Base-by-base conservation (phyloP, 2,113 vertebrate genomes). In the Nannospalax galili region DNA sequence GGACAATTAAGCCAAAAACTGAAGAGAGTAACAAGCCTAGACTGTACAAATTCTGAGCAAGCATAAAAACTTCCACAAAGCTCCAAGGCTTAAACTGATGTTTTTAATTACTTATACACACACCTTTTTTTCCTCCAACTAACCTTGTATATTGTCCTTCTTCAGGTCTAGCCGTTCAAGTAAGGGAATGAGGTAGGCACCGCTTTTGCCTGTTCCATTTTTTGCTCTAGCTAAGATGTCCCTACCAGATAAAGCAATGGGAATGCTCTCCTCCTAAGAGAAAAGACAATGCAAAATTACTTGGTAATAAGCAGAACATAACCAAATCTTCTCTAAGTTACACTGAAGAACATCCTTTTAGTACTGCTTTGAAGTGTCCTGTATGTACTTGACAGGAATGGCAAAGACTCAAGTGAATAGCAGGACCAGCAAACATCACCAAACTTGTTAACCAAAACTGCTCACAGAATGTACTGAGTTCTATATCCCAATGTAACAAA, bases 161-260 rank as follows among this genome's bases (percentile, higher is more conserved):
- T 99, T 99, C 98, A 99, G 99, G 99, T 99, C 99, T 98, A 99
- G 99, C 96, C 99, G 99, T 99, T 99, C 99, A 99, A 99, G 99
- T 99, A 99, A 99, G 98, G 99, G 99, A 99, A 99, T 99, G 99
- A 99, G 99, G 99, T 99, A 99, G 99, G 99, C 99, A 98, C 99
- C 99, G 92, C 99, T 99, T 99, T 99, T 99, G 98, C 99, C 99
- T 95, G 99, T 99, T 98, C 99, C 99, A 15, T 99, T 99, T 98
- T 99, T 99, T 96, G 99, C 99, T 99, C 99, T 99, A 98, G 99
- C 99, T 98, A 99, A 98, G 97, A 99, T 99, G 98, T 99, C 99
- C 98, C 99, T 99, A 98, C 99, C 99, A 97, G 99, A 99, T 97
- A 99, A 99, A 98, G 99, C 99, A 98, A 99, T 99, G 98, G 99